Evolutionary conservation across 2,888 invertebrate species (phyloP), one percentile per base, ranked within the genome.

Genomic region (Agrenia bidenticulata): DNA sequence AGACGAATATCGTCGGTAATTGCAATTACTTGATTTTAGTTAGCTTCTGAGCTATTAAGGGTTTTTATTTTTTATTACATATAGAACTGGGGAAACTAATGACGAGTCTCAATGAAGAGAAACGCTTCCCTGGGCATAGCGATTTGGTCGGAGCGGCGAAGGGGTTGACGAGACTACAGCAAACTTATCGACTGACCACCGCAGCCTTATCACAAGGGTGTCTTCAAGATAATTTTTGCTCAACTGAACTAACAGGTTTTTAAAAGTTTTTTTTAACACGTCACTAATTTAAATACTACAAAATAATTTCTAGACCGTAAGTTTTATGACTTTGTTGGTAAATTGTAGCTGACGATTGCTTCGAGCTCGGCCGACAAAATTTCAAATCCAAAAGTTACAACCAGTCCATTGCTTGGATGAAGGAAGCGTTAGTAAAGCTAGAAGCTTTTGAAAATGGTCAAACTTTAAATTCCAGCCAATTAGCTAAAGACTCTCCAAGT

Each of bases 351-450:
- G 89, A 90, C 61, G 98, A 98, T 80, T 98, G 97, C 79, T 98
- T 92, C 81, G 96, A 98, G 81, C 83, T 99, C 57, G 97, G 97
- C 1, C 86, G 94, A 49, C 90, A 93, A 73, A 88, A 94, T 1
- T 99, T 98, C 83, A 91, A 92, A 78, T 89, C 89, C 75, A 89
- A 89, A 37, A 96, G 98, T 81, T 93, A 87, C 80, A 90, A 89
- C 77, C 96, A 97, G 80, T 92, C 94, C 0, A 85, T 91, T 1
- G 82, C 91, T 56, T 99, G 98, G 98, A 96, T 98, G 95, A 85
- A 86, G 72, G 94, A 95, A 80, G 91, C 97, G 0, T 85, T 94
- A 78, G 82, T 85, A 49, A 87, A 91, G 70, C 84, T 88, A 71
- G 85, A 85, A 26, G 4, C 49, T 11, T 11, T 15, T n/a, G n/a